Conservation (phyloP, 2,113 vertebrate species). For the Girardinichthys multiradiatus region DNA sequence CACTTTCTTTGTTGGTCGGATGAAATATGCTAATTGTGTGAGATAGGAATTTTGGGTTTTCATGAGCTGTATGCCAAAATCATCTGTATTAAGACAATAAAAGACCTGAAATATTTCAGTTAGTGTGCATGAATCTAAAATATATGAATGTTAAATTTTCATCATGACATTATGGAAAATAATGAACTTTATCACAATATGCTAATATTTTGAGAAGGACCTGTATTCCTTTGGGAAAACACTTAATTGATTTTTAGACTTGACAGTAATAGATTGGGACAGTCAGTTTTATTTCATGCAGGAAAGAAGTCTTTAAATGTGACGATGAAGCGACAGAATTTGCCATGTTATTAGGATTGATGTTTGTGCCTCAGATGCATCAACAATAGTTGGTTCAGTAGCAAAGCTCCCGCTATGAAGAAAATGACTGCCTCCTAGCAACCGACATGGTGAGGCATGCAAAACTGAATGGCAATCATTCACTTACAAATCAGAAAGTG, state of each 20-base stretch:
- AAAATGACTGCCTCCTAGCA: conserved; percentile 68
- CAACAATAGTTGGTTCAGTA: conserved; percentile 61
- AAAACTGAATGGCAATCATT: conserved; percentile 68
- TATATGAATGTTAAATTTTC: no score
- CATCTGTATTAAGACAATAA: no score
- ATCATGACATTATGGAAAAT: no score
- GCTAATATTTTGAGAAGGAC: no score
- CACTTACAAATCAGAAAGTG: conserved; percentile 65
- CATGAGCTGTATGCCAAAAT: no score
- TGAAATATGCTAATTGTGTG: no score
- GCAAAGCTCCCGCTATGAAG: conserved; percentile 63
- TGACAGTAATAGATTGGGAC: conserved; percentile 59
- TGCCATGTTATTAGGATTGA: conserved; percentile 64
- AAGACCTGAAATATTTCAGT: no score
- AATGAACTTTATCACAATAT: no score
- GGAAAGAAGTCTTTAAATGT: conserved; percentile 46
- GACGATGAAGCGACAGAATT: conserved; percentile 51
- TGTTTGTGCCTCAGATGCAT: conserved; percentile 71
- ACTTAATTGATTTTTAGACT: conserved; percentile 59
- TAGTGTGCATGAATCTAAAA: no score
- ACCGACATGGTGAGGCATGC: conserved; percentile 46
- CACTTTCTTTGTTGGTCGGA: no score
- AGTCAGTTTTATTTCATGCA: conserved; percentile 53
- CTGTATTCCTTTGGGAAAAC: conserved; percentile 46
- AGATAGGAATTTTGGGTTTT: no score